Percentiles rank a stretch among this genome's conserved stretches.
Evolutionary conservation across 2,888 invertebrate species (phyloP).

Genomic region (Gastrophysa polygoni): DNA sequence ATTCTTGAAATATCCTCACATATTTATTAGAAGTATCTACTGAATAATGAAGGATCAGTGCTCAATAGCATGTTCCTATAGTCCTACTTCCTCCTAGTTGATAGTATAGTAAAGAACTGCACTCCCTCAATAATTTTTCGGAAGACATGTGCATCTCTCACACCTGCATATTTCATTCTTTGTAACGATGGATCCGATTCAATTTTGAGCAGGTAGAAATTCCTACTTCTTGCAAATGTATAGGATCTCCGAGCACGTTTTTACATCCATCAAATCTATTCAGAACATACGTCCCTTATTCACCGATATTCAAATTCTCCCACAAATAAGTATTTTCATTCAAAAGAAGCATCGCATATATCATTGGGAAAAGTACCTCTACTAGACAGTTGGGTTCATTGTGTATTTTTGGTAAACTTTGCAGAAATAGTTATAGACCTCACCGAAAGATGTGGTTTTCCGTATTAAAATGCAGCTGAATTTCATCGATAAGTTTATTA

Average conservation of each 20-base stretch:
- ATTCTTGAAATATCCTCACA: too few species aligned
- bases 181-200: constrained; percentile 41
- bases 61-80: too few species aligned
- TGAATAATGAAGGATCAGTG: too few species aligned
- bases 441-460: too few species aligned
- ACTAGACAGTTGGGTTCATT: constrained; percentile 23
- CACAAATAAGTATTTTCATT: constrained; percentile 26
- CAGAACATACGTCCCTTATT: constrained; percentile 34
- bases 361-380: constrained; percentile 24
- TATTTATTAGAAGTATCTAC: too few species aligned
- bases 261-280: constrained; percentile 39
- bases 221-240: constrained; percentile 37
- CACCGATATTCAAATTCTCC: constrained; percentile 37
- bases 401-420: neutral
- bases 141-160: constrained; percentile 50
- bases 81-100: too few species aligned
- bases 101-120: constrained; percentile 23
- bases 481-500: too few species aligned
- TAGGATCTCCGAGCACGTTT: constrained; percentile 38
- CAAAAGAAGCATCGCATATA: constrained; percentile 31
- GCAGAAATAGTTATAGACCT: too few species aligned
- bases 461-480: too few species aligned
- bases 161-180: constrained; percentile 50
- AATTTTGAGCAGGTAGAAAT: constrained; percentile 48
- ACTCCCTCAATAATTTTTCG: constrained; percentile 38